Evolutionary conservation across 1,140 invertebrate genomes (phyloP).

Genomic region (Carposina sasakii): DNA sequence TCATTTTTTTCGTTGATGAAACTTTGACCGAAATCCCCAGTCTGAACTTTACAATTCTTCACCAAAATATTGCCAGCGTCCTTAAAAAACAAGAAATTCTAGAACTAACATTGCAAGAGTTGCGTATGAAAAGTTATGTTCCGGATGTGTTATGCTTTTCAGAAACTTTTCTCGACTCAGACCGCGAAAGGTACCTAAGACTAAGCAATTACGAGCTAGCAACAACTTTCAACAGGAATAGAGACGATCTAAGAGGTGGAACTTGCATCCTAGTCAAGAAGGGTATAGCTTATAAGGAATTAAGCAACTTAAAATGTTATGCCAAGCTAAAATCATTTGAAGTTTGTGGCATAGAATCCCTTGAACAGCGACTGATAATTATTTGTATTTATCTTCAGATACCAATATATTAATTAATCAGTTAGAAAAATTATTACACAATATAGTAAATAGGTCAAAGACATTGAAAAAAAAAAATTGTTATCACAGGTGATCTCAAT

Average conservation of each 20-base stretch:
- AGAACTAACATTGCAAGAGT: background rate
- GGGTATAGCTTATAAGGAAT: background rate
- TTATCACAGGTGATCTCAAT: background rate
- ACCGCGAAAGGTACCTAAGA: conserved; percentile 11
- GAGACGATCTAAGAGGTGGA: conserved; percentile 16
- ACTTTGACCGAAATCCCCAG: no score
- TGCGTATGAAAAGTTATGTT: background rate
- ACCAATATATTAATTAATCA: background rate
- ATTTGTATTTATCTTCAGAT: conserved; percentile 2
- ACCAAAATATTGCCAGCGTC: background rate
- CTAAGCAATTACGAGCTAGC: conserved; percentile 8
- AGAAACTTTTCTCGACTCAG: conserved; percentile 19
- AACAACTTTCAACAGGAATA: conserved; percentile 3
- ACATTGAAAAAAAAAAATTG: background rate
- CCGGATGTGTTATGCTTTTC: conserved; percentile 11
- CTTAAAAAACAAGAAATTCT: background rate
- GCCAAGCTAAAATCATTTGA: background rate
- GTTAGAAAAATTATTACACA: background rate
- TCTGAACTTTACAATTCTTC: background rate
- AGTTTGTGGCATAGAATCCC: conserved; percentile 10
- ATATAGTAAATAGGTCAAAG: background rate
- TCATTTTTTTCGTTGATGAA: no score
- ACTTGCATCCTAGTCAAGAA: conserved; percentile 12
- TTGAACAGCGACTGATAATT: background rate
- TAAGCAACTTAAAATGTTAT: background rate